These are phyloP conservation scores for Moxostoma hubbsi DNA, from an alignment of 2,797 vertebrate species.

Conservation along the genomic window DNA sequence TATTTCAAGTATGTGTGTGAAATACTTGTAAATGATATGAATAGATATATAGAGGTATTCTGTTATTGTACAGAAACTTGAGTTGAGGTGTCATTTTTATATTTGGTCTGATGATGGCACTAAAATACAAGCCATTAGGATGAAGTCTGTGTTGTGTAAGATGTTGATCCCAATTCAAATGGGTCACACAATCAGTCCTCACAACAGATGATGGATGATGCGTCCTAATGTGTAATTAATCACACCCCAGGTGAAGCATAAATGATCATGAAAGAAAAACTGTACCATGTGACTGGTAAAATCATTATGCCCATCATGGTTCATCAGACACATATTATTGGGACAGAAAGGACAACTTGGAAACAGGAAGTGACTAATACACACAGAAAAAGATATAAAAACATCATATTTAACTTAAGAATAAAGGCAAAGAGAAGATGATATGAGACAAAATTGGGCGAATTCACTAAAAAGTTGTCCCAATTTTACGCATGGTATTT, in stretches of 20 bases:
- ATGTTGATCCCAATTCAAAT: constrained; percentile 42
- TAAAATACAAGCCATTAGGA: constrained; percentile 22
- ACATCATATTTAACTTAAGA: not conserved
- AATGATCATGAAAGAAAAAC: constrained; percentile 23
- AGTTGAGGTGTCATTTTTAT: not conserved
- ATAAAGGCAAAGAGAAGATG: not conserved
- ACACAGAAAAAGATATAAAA: not conserved
- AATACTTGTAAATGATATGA: too few relatives aligned
- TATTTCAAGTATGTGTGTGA: too few relatives aligned
- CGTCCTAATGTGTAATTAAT: constrained; percentile 25
- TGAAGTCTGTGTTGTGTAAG: constrained; percentile 17
- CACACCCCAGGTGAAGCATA: not conserved
- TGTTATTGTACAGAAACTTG: too few relatives aligned
- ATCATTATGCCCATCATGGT: not conserved
- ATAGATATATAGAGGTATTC: too few relatives aligned
- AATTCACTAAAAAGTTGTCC: too few relatives aligned
- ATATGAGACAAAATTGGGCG: not conserved
- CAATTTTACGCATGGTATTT: too few relatives aligned
- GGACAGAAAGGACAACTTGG: not conserved
- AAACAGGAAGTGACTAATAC: not conserved
- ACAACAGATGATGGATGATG: constrained; percentile 37
- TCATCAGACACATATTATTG: not conserved
- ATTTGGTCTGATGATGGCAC: constrained; percentile 34
- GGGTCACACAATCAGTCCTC: constrained; percentile 34
- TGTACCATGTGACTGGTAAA: not conserved